Conservation (phyloP, 2,888 invertebrate species). For the Ypsolopha sequella region DNA sequence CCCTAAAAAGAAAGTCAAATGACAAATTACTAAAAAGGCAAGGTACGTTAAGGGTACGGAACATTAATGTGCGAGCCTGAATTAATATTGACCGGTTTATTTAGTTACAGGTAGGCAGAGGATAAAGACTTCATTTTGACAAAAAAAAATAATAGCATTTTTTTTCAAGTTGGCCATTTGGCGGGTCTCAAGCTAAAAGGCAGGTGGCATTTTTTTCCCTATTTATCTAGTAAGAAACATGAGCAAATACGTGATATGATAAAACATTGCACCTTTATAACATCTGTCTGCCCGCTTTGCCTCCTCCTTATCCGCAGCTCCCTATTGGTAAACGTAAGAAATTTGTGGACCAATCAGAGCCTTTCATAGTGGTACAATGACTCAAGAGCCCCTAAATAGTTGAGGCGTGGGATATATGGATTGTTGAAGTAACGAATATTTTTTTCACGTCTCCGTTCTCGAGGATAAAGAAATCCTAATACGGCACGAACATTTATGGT, state of each 20-base stretch:
- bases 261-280: constrained; percentile 37
- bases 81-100: no score
- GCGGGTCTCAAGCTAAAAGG: constrained; percentile 6
- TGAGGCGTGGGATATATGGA: neutral
- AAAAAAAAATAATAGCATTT: neutral
- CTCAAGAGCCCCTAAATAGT: neutral
- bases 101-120: neutral
- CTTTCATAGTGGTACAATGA: constrained; percentile 11
- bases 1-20: no score
- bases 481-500: no score
- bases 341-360: constrained; percentile 36
- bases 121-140: neutral
- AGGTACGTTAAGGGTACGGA: no score
- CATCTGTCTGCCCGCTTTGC: constrained; percentile 36
- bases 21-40: no score
- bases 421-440: no score
- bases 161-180: no score
- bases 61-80: no score
- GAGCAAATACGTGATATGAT: constrained; percentile 31
- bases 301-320: constrained; percentile 30
- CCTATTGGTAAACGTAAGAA: constrained; percentile 33
- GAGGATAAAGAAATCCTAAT: no score
- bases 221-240: constrained; percentile 23
- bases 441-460: no score
- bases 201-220: constrained; percentile 32